Base-by-base conservation (phyloP, 2,888 invertebrate species). In the Spodoptera exigua region DNA sequence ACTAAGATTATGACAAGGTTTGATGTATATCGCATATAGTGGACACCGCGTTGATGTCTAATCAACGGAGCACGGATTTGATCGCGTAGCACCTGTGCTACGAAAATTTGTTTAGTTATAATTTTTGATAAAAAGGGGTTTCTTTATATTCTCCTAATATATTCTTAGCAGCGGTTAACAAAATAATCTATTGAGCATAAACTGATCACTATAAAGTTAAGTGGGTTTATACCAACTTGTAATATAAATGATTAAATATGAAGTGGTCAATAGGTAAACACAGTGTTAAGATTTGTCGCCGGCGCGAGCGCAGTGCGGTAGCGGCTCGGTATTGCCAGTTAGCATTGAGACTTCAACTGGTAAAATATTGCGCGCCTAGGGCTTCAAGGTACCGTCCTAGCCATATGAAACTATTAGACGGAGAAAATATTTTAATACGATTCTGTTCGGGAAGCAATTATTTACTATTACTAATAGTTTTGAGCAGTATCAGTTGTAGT, bases 301-400 rank as follows among this genome's bases (percentile, higher is more conserved):
- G 13, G 61, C 21, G 55, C 49, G 48, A 53, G 70, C 68, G 74
- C 74, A 63, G 76, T 62, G 54, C 76, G 62, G 78, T 75, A 70
- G 70, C 74, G 48, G 66, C 47, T 57, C 64, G 46, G 48, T 37
- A 48, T 48, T 57, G 58, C 67, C 69, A 49, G 81, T 85, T 85
- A 80, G 82, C 86, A 86, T 85, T 86, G 85, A 85, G 70, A 74
- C 85, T 85, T 86, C 85, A 81, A 47, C 44, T 47, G 51, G 72
- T 82, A 80, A 82, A 76, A 76, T 82, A 83, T 80, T 56, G 80
- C 76, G 52, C 61, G 60, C 41, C 65, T 65, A 41, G 60, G 45
- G 72, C 64, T 55, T 57, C 71, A 55, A 74, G 70, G 70, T 66
- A 63, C 59, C 45, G 37, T 13, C 51, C 58, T 65, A 70, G 66